Evolutionary conservation across 2,113 vertebrate species (phyloP).

Genomic region (Callithrix jacchus): DNA sequence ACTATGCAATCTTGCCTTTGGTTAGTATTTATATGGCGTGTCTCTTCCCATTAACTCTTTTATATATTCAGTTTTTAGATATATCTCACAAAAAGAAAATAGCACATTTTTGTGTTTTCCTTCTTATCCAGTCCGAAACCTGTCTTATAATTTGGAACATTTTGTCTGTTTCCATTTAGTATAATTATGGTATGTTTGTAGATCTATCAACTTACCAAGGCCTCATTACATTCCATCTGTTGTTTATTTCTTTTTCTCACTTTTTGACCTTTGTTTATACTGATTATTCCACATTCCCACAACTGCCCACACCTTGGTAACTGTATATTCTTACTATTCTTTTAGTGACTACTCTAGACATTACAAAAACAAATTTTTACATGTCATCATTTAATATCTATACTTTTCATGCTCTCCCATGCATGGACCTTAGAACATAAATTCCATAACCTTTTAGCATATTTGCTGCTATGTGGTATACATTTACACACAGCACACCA

Average conservation of each 20-base stretch:
- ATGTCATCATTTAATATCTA: background rate
- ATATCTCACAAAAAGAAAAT: background rate
- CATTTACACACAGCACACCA: background rate
- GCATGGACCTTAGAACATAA: background rate
- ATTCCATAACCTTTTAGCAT: background rate
- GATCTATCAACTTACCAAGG: background rate
- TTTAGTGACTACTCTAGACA: background rate
- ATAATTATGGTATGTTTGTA: background rate
- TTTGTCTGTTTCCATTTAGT: conserved; percentile 1
- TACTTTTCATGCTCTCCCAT: background rate
- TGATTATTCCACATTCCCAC: background rate
- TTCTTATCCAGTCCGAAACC: background rate
- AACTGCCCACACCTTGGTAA: background rate
- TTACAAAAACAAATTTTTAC: conserved; percentile 14
- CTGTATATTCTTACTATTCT: background rate
- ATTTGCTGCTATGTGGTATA: background rate
- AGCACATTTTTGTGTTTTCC: background rate
- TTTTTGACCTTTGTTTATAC: background rate
- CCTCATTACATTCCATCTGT: background rate
- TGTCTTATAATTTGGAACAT: conserved; percentile 1
- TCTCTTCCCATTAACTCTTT: background rate
- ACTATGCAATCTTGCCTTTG: background rate
- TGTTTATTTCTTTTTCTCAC: background rate
- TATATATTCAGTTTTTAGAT: background rate
- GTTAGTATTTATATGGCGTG: background rate